Conservation (phyloP, 1,140 invertebrate genomes). For the Meloidogyne chitwoodi region DNA sequence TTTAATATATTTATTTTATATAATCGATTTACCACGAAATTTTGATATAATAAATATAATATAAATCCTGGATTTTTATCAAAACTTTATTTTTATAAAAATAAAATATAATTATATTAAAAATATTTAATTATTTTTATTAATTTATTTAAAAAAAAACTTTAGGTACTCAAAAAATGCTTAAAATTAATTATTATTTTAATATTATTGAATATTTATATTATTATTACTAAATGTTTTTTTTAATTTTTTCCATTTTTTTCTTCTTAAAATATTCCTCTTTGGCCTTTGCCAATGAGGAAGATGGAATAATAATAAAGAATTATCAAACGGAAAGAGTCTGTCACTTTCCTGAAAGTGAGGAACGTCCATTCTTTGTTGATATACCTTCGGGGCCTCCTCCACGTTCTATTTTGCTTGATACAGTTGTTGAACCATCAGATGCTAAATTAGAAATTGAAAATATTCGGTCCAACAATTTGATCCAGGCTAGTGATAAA, state of each 20-base stretch:
- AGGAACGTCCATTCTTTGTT: constrained; percentile 51
- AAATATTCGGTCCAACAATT: constrained; percentile 48
- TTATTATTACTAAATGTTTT: neutral
- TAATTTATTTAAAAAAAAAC: no score
- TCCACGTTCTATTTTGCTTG: constrained; percentile 40
- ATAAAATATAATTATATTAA: no score
- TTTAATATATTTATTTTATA: neutral
- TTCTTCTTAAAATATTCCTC: neutral
- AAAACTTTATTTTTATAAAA: no score
- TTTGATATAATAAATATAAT: no score
- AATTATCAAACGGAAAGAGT: neutral
- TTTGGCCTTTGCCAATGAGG: neutral
- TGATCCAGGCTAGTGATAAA: constrained; percentile 2
- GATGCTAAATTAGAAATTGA: constrained; percentile 43
- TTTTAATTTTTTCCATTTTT: neutral
- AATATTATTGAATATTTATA: neutral
- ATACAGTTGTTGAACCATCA: constrained; percentile 55
- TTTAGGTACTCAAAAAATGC: no score
- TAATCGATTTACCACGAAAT: neutral
- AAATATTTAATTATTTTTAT: no score
- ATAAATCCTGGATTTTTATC: no score
- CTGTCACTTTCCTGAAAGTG: constrained; percentile 49
- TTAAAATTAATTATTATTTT: neutral
- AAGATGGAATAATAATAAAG: neutral
- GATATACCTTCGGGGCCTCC: constrained; percentile 44